These are phyloP conservation scores for Rhyacichthys aspro DNA, from an alignment of 2,797 vertebrate genomes.

Conservation along the genomic window DNA sequence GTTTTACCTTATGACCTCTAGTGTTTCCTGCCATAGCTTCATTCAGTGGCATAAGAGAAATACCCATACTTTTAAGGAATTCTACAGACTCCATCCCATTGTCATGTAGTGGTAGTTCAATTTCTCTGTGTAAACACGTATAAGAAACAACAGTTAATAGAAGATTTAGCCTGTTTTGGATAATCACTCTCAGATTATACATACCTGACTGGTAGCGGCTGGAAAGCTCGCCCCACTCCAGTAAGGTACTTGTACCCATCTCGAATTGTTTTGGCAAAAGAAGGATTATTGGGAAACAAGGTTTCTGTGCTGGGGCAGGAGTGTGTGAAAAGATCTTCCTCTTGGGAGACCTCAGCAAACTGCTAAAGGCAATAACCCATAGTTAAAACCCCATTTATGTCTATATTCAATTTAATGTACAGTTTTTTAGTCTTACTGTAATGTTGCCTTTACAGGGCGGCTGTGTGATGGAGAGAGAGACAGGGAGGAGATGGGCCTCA, in stretches of 20 bases:
- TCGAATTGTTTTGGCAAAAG: constrained; percentile 84
- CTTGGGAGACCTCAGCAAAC: constrained; percentile 36
- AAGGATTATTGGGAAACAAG: constrained; percentile 85
- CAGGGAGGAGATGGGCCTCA: constrained; percentile 84
- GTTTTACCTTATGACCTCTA: constrained; percentile 41
- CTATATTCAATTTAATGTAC: neutral
- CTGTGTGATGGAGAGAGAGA: constrained; percentile 79
- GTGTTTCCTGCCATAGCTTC: constrained; percentile 57
- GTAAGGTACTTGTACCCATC: constrained; percentile 86
- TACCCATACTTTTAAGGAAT: constrained; percentile 86
- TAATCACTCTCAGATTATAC: neutral
- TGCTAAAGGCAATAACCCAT: constrained; percentile 54
- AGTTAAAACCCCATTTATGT: neutral
- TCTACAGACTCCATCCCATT: constrained; percentile 81
- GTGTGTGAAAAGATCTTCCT: constrained; percentile 80
- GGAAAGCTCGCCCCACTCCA: constrained; percentile 79
- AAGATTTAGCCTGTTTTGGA: neutral
- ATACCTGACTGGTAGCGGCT: constrained; percentile 74
- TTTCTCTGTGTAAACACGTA: constrained; percentile 65
- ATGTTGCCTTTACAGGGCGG: constrained; percentile 71
- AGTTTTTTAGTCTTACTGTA: constrained; percentile 64
- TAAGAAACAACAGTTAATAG: neutral
- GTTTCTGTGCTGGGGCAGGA: constrained; percentile 84
- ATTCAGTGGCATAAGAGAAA: constrained; percentile 79
- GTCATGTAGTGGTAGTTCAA: constrained; percentile 82